Base-by-base conservation (phyloP, 2,888 invertebrate species). In the Ellobium chinense region DNA sequence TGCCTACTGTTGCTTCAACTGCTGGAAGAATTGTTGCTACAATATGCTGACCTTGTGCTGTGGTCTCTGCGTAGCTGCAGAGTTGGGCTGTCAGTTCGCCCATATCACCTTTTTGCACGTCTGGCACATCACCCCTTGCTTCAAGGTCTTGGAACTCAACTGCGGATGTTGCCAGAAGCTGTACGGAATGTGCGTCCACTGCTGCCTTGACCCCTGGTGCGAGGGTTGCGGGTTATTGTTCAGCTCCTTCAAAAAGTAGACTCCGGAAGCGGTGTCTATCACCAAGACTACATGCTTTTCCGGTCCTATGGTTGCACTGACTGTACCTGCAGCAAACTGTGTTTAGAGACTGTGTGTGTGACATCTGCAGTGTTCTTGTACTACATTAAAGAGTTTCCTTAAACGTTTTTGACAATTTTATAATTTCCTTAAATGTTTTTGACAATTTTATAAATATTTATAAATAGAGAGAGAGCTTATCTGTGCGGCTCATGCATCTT, bases 121-220 rank as follows among this genome's bases (percentile, higher is more conserved):
- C 89, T 96, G 96, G 96, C 95, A 95, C 90, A 93, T 95, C 54
- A 95, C 94, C 0, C 96, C 96, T 0, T 95, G 95, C 82, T 92
- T 96, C 70, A 94, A 96, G 82, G 94, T 92, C 81, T 94, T 95
- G 91, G 95, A 95, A 93, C 95, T 96, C 88, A 95, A 88, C 80
- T 88, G 88, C 58, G 88, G 85, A 21, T 84, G 87, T 54, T 81
- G 76, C 56, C 84, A 85, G 83, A 87, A 85, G 78, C 14, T 89
- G 36, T 81, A 94, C 94, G 93, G 95, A 3, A 68, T 85, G 56
- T 88, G 89, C 70, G 79, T 96, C 90, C 95, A 95, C 72, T 89
- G 89, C 73, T 87, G 83, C 29, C 54, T 86, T n/a, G 88, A 88
- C 27, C 89, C 89, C 0, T 77, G 84, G 58, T 90, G 87, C 79